These are phyloP conservation scores for Squalus acanthias DNA, from an alignment of 2,797 vertebrate genomes.

Conservation along the genomic window DNA sequence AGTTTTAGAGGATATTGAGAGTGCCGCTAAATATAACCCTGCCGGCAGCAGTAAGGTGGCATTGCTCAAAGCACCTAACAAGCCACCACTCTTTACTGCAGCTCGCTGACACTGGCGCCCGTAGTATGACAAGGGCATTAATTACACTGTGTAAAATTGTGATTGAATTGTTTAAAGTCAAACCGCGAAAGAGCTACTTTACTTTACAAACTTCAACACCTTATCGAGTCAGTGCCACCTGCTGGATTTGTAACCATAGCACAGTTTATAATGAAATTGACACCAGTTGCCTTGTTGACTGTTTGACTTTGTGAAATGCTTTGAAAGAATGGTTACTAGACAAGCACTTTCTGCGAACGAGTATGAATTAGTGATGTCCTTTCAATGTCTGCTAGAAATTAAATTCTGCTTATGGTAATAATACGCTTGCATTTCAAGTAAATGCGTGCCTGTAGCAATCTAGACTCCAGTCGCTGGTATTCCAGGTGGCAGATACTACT, in stretches of 20 bases:
- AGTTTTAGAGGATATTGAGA: background rate
- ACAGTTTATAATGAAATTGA: background rate
- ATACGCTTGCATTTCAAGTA: background rate
- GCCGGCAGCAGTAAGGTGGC: background rate
- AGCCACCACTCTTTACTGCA: background rate
- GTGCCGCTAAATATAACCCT: background rate
- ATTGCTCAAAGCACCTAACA: background rate
- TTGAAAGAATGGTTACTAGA: background rate
- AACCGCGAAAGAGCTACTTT: background rate
- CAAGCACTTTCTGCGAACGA: background rate
- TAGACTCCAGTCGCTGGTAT: background rate
- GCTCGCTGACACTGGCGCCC: background rate
- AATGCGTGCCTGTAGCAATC: background rate
- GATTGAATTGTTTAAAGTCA: background rate
- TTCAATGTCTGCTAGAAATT: background rate
- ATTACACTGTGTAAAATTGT: background rate
- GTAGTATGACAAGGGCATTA: background rate
- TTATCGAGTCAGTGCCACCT: constrained; percentile 11
- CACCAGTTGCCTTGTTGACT: background rate
- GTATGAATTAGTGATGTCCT: background rate
- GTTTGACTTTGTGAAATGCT: no score
- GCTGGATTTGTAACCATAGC: background rate
- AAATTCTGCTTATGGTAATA: background rate
- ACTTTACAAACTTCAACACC: background rate
- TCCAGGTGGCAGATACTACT: background rate